These are phyloP conservation scores for Watersipora subatra DNA, from an alignment of 1,140 invertebrate species.

Conservation along the genomic window DNA sequence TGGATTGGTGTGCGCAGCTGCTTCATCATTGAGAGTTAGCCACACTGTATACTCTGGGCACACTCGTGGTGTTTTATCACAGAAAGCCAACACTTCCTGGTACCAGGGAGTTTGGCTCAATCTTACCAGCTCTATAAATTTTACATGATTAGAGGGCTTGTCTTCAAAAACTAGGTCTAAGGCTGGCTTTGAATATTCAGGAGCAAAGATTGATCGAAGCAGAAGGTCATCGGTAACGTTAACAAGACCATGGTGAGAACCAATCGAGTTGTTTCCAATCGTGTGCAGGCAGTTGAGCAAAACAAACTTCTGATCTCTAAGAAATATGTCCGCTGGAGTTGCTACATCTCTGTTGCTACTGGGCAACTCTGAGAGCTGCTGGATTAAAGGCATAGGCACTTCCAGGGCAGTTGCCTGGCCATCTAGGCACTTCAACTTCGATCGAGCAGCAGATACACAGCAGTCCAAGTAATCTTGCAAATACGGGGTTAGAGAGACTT, in stretches of 20 bases:
- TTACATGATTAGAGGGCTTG: slow-evolving; percentile 54
- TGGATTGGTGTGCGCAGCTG: background rate
- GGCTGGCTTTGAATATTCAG: slow-evolving; percentile 22
- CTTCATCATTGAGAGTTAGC: slow-evolving; percentile 18
- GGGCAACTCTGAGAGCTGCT: background rate
- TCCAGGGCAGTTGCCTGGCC: background rate
- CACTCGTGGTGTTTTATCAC: slow-evolving; percentile 35
- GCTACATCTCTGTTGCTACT: background rate
- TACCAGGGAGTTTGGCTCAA: slow-evolving; percentile 20
- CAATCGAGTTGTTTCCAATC: background rate
- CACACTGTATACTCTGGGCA: slow-evolving; percentile 34
- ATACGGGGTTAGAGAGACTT: background rate
- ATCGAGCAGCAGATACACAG: background rate
- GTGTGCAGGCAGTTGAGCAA: background rate
- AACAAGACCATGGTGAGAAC: background rate
- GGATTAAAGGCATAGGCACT: background rate
- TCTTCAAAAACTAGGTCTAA: slow-evolving; percentile 64
- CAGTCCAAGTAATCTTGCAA: background rate
- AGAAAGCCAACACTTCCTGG: slow-evolving; percentile 21
- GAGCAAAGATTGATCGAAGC: slow-evolving; percentile 14
- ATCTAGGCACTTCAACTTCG: background rate
- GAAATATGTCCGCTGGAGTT: background rate
- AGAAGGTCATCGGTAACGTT: slow-evolving; percentile 19
- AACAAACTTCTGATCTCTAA: background rate
- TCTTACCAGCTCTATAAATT: slow-evolving; percentile 55